Base-by-base conservation (phyloP, 1,140 invertebrate genomes). In the Stegodyphus dumicola region DNA sequence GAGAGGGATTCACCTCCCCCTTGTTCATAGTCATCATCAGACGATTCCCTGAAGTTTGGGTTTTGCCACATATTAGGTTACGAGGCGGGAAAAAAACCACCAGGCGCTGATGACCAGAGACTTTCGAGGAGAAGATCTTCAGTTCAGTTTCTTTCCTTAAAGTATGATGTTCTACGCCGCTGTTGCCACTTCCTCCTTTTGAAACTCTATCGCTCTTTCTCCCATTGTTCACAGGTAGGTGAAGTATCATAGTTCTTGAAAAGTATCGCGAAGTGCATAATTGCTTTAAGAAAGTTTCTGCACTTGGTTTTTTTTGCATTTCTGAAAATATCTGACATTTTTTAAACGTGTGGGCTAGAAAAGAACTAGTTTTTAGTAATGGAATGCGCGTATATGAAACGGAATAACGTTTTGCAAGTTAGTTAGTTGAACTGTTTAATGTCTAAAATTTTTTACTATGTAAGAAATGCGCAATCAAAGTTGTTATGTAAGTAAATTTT, bases 221-320 rank as follows among this genome's bases (percentile, higher is more conserved):
- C 54, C 71, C 71, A 83, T 83, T 83, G 80, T 75, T 83, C 80
- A 83, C 80, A 83, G 80, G 80, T 83, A 83, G 80, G 80, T 71
- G 56, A 83, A 83, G 71, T 60, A 64, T 9, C 9, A 56, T 13
- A 81, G 51, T 70, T 83, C 49, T 7, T 15, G 56, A 83, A 33
- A 83, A 73, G 53, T 83, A 73, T 83, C 17, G 11, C n/a, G 13
- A 83, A 83, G 80, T 83, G 49, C 56, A 60, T 83, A 18, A 83
- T 83, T 33, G 51, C n/a, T 9, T 18, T 15, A 15, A 33, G 33
- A 81, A 75, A 83, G 76, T 77, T 77, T 51, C 33, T 77, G 56
- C 11, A 6, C 2, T 33, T 1, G 33, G 3, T 33, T 33, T 1
- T 33, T 33, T 33, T 33, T 33, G 33, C 33, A 33, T 33, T 33